Evolutionary conservation across 2,113 vertebrate genomes (phyloP), one percentile per base, ranked within the genome.

Genomic region (Paraplagusia blochii): DNA sequence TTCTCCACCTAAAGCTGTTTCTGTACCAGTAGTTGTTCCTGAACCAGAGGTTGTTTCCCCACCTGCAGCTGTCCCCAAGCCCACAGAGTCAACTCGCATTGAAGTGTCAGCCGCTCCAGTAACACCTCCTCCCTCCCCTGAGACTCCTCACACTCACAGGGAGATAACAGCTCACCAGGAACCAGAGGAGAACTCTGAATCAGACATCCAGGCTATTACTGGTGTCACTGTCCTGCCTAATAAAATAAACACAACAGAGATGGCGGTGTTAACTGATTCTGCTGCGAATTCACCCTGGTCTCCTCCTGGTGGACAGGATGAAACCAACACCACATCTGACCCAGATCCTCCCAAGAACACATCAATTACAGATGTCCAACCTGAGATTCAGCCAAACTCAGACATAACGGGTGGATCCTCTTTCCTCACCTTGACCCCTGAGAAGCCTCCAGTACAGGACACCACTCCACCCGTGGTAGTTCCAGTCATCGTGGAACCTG

Each of bases 401-500:
- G 52, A 66, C 11, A 8, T 33, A 48, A 57, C 42, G 0, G 19
- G 53, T 9, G 69, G 19, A 35, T 50, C 72, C 9, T 51, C 58
- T 29, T 29, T 15, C 12, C 29, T 5, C 18, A 40, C 15, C 9
- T 10, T 53, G 66, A 79, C 72, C 5, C 63, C 72, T 22, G 69
- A 51, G 52, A 89, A 64, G 68, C 33, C n/a, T 29, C 88, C 88
- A 1, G 71, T 90, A 17, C 88, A 91, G 77, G 88, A 90, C 22
- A 74, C 80, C 9, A n/a, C 18, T 4, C 71, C 79, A 13, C 66
- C 59, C 4, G 51, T 7, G 18, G 45, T 43, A 9, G 33, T 14
- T 6, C 38, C 9, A n/a, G 18, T 34, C 11, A 7, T 43, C n/a
- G 43, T 42, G 43, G 39, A 74, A 51, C 44, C 70, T n/a, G 70